Evolutionary conservation across 2,888 invertebrate species (phyloP).

Genomic region (Stenurella melanura): DNA sequence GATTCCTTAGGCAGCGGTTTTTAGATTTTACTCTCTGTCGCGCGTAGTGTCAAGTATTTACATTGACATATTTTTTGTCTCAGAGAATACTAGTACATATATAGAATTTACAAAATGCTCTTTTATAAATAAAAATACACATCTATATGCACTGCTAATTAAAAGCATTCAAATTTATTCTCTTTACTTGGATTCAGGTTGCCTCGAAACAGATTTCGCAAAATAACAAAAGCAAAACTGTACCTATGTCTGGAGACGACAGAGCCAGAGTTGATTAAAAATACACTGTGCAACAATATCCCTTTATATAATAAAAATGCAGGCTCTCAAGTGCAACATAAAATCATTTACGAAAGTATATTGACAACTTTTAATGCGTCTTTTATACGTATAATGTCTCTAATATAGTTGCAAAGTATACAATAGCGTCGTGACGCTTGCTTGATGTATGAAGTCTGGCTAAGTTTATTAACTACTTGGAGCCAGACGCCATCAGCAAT

Average conservation of each 20-base stretch:
- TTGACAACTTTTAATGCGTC: constrained; percentile 57
- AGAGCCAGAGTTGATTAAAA: constrained; percentile 11
- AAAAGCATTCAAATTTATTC: too few species aligned
- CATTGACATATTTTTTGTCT: too few species aligned
- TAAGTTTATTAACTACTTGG: constrained; percentile 59
- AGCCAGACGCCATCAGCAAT: constrained; percentile 60
- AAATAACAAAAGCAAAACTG: neutral
- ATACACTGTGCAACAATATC: neutral
- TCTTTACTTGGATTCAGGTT: too few species aligned
- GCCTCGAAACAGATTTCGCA: neutral
- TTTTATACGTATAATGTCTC: constrained; percentile 57
- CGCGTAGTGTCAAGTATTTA: too few species aligned
- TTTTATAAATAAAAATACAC: too few species aligned
- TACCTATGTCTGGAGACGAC: neutral
- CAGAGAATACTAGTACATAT: too few species aligned
- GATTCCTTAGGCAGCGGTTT: too few species aligned
- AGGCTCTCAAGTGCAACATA: constrained; percentile 28
- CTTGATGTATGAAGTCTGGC: constrained; percentile 61
- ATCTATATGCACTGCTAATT: too few species aligned
- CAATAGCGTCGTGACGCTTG: constrained; percentile 57
- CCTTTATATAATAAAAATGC: constrained; percentile 14
- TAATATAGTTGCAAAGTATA: constrained; percentile 56
- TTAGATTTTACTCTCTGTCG: too few species aligned
- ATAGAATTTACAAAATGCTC: too few species aligned
- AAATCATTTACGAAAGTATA: constrained; percentile 38